phyloP scores from a whole-genome alignment of 2,888 invertebrate genomes.

The Pelosia muscerda region DNA sequence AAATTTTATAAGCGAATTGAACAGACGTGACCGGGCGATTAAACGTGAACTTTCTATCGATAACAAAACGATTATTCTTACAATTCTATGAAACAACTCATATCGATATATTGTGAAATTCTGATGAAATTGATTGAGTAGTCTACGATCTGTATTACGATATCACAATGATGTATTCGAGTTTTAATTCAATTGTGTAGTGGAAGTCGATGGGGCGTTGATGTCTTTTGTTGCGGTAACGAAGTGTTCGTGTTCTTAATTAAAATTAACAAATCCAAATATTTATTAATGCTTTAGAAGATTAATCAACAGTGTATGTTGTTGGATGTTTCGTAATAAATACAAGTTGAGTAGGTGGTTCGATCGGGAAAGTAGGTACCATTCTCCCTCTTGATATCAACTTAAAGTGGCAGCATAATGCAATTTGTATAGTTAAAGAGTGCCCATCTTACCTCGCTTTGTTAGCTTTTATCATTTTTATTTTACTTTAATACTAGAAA shows the following conservation, averaged over 20 bases:
- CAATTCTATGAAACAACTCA: conserved; percentile 50
- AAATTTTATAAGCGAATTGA: conserved; percentile 40
- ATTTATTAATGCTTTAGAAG: background rate
- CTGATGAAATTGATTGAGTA: conserved; percentile 56
- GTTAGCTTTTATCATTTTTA: background rate
- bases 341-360: background rate
- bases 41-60: conserved; percentile 55
- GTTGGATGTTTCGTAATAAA: background rate
- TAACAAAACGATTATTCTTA: conserved; percentile 51
- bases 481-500: no score
- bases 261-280: conserved; percentile 9
- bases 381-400: conserved; percentile 1
- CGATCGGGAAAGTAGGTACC: background rate
- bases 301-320: background rate
- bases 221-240: conserved; percentile 51
- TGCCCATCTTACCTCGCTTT: background rate
- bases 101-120: conserved; percentile 56
- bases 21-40: conserved; percentile 48
- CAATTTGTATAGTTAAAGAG: background rate
- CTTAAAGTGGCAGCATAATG: background rate
- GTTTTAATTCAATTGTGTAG: conserved; percentile 21
- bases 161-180: conserved; percentile 43
- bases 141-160: conserved; percentile 24
- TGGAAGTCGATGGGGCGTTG: conserved; percentile 44
- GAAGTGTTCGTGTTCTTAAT: background rate